These are phyloP conservation scores for Calephelis perditalis DNA, from an alignment of 2,888 invertebrate species.

Conservation along the genomic window DNA sequence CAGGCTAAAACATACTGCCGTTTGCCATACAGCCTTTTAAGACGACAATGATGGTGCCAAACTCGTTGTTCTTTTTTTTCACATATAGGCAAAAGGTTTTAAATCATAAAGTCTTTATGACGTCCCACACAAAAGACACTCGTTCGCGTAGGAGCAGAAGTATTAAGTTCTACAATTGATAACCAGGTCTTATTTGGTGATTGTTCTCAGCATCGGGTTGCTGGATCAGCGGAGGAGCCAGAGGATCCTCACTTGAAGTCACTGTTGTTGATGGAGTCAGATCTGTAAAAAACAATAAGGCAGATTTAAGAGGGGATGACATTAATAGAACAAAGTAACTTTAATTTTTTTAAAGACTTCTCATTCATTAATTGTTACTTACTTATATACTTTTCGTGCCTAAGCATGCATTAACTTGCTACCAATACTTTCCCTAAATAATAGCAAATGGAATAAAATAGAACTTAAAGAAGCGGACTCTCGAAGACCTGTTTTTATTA, in stretches of 20 bases:
- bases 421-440: no score
- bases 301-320: no score
- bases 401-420: no score
- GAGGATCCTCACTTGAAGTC: constrained; percentile 61
- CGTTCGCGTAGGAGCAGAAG: constrained; percentile 40
- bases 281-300: constrained; percentile 35
- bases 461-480: no score
- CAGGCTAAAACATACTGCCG: no score
- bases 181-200: constrained; percentile 46
- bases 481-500: no score
- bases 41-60: constrained; percentile 6
- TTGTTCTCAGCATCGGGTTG: constrained; percentile 46
- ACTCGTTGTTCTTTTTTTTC: neutral
- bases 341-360: no score
- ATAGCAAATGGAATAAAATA: no score
- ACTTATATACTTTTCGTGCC: no score
- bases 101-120: constrained; percentile 33
- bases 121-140: constrained; percentile 32
- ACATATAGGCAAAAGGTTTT: constrained; percentile 13
- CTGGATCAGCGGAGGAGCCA: constrained; percentile 57
- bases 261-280: constrained; percentile 59
- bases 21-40: no score
- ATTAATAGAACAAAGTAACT: no score
- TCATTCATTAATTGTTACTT: no score
- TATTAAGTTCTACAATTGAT: constrained; percentile 61